Evolutionary conservation across 1,140 invertebrate genomes (phyloP), one percentile per base, ranked within the genome.

Genomic region (Pectinophora gossypiella): DNA sequence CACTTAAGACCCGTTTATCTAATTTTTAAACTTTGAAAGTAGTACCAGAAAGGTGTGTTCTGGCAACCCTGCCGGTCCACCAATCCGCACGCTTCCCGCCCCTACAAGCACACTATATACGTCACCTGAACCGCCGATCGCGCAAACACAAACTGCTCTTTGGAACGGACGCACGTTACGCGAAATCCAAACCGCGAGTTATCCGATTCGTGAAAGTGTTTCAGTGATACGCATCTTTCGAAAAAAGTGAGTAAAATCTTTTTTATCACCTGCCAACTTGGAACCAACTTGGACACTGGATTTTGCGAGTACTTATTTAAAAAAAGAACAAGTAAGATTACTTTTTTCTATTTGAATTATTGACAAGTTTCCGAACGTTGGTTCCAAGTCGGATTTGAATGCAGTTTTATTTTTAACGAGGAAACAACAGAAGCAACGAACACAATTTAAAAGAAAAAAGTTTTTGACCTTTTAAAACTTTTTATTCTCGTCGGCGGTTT

Each of bases 121-220:
- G 59, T 63, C 58, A 64, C 61, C 53, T 48, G 46, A 51, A 40
- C 56, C 68, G 57, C 61, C 51, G 52, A 53, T 56, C 54, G 51
- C 63, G 65, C 77, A 81, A 81, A 76, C 60, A 66, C 59, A 55
- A 44, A 59, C 61, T 43, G 35, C 35, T 10, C 3, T 4, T 21
- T 21, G 43, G 61, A 56, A 59, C 70, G 73, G 65, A 76, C 73
- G 73, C 57, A 52, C 58, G 61, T 42, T 51, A 46, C 52, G 54
- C 50, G 27, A 32, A 32, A 12, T 32, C n/a, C 27, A 32, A 32
- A 32, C 9, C 27, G 27, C 27, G 27, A 32, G n/a, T n/a, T n/a
- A 12, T 32, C n/a, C n/a, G 9, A 60, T 54, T 53, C 64, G 68
- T 61, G 62, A 68, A 62, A 72, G 73, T 76, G 68, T 68, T 68